A percentile compares a stretch with the other conserved stretches of the same genome.
Conservation (phyloP, 2,113 vertebrate species). For the Leptosomus discolor region DNA sequence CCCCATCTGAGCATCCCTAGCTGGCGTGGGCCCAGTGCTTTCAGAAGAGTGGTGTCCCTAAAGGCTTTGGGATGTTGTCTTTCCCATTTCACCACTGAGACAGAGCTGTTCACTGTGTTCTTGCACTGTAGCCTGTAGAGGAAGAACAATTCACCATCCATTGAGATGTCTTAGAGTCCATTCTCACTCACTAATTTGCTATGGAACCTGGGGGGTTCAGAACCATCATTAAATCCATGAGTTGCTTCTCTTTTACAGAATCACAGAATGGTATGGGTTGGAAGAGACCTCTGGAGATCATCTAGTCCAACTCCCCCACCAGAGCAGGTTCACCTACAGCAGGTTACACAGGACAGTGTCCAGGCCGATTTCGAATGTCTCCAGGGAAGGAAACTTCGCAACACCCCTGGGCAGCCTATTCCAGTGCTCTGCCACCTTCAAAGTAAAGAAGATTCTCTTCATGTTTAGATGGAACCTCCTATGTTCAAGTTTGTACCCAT, state of each 20-base stretch:
- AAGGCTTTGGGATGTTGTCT: background rate
- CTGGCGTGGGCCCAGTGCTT: background rate
- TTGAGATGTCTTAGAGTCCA: background rate
- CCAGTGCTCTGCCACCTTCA: too few species aligned
- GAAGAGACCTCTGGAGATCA: too few species aligned
- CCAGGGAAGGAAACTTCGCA: too few species aligned
- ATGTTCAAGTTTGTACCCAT: too few species aligned
- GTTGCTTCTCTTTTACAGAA: background rate
- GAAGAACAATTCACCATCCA: background rate
- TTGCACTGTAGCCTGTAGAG: background rate
- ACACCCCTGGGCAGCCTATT: too few species aligned
- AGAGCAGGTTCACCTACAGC: too few species aligned
- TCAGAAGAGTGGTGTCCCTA: background rate
- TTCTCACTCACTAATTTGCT: background rate
- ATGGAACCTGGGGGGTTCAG: background rate
- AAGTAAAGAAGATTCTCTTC: too few species aligned
- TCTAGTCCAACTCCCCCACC: too few species aligned
- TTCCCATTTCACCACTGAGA: background rate
- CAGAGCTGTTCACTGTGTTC: background rate
- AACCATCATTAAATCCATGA: background rate
- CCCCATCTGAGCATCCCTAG: background rate
- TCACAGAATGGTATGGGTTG: too few species aligned
- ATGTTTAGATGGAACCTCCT: too few species aligned
- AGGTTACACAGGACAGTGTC: too few species aligned
- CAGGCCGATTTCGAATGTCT: too few species aligned